Percentiles rank a stretch among this genome's conserved stretches.
Conservation (phyloP, 2,888 invertebrate genomes). For the Linnaemya vulpina region DNA sequence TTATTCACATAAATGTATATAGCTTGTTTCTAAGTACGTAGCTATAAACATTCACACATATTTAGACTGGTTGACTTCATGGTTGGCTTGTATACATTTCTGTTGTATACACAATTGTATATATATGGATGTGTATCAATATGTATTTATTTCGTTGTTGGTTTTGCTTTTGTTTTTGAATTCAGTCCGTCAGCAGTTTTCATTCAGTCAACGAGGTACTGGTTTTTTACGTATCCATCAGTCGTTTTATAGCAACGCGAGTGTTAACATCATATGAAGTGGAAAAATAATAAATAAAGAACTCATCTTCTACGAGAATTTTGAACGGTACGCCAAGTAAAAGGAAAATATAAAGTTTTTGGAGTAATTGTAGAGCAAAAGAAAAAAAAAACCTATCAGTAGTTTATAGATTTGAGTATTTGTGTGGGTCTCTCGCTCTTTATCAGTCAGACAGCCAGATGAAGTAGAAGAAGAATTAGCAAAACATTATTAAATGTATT, state of each 20-base stretch:
- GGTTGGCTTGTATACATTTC: conserved; percentile 44
- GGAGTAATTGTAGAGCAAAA: conserved; percentile 44
- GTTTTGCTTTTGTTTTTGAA: conserved; percentile 42
- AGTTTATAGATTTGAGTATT: conserved; percentile 29
- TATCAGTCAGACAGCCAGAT: conserved; percentile 27
- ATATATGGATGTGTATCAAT: neutral
- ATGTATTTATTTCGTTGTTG: conserved; percentile 38
- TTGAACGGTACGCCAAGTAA: conserved; percentile 35
- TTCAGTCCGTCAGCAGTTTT: conserved; percentile 60
- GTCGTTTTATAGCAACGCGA: conserved; percentile 66
- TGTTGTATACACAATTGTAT: conserved; percentile 15
- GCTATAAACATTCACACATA: conserved; percentile 37
- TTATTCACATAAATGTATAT: neutral
- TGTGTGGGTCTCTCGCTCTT: conserved; percentile 27
- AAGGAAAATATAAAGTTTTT: conserved; percentile 43
- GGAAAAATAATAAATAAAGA: conserved; percentile 30
- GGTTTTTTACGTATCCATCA: conserved; percentile 63
- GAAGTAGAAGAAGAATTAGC: conserved; percentile 49
- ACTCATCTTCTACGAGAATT: conserved; percentile 28
- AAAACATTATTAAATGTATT: conserved; percentile 10
- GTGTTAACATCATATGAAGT: conserved; percentile 59
- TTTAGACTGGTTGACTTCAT: conserved; percentile 70
- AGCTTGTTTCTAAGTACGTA: neutral
- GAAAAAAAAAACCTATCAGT: conserved; percentile 38
- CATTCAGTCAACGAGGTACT: conserved; percentile 44